Conservation (phyloP, 2,888 invertebrate genomes). For the Iphiclides podalirius region DNA sequence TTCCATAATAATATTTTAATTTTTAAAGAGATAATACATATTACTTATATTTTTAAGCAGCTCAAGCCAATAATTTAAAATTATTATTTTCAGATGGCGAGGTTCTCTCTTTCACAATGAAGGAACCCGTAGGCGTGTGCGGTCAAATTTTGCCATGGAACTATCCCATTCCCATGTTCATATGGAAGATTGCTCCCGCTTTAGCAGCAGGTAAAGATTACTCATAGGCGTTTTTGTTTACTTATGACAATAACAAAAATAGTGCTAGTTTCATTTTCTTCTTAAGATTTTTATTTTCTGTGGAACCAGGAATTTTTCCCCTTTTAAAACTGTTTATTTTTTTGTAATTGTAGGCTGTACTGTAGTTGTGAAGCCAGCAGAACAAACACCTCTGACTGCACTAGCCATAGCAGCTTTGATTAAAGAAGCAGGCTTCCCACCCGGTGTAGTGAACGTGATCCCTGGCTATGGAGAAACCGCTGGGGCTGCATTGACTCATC, state of each 20-base stretch:
- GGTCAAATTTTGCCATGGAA: conserved; percentile 97
- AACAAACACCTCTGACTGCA: conserved; percentile 95
- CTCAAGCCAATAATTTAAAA: too few species aligned
- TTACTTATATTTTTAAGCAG: too few species aligned
- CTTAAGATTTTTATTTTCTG: background rate
- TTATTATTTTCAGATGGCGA: conserved; percentile 81
- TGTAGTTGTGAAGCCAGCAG: conserved; percentile 93
- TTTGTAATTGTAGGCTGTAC: conserved; percentile 81
- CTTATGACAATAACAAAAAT: too few species aligned
- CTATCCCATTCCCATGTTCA: conserved; percentile 94
- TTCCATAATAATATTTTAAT: too few species aligned
- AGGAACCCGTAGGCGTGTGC: conserved; percentile 92
- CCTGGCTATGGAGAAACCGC: conserved; percentile 90
- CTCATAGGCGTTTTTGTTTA: too few species aligned
- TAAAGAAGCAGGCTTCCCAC: conserved; percentile 95
- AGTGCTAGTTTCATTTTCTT: background rate
- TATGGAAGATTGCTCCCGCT: conserved; percentile 94
- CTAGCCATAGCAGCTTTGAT: conserved; percentile 89
- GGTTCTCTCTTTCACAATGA: conserved; percentile 88
- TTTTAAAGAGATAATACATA: too few species aligned
- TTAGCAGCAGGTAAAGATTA: conserved; percentile 77
- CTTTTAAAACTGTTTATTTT: too few species aligned
- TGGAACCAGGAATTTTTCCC: too few species aligned
- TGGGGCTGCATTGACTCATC: conserved; percentile 86
- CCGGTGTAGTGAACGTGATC: conserved; percentile 93